Conservation (phyloP, 2,797 vertebrate genomes). For the Pangasius djambal region DNA sequence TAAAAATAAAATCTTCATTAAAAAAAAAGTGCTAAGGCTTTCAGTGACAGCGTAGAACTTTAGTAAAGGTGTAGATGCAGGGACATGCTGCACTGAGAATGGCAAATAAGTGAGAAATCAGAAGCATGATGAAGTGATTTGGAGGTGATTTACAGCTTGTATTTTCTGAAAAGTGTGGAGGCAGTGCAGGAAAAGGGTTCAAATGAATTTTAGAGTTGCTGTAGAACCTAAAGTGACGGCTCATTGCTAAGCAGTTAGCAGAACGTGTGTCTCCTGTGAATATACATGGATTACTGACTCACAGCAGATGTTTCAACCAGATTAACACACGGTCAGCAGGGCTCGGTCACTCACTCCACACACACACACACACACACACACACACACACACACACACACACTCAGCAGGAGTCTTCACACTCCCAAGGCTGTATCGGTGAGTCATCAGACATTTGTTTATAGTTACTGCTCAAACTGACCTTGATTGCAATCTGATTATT, state of each 20-base stretch:
- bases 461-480: conserved; percentile 7
- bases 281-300: conserved; percentile 68
- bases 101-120: background rate
- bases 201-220: background rate
- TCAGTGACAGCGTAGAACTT: background rate
- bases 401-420: conserved; percentile 11
- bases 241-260: background rate
- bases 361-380: conserved; percentile 70
- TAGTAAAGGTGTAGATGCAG: background rate
- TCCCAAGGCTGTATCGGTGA: conserved; percentile 9
- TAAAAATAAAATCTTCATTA: background rate
- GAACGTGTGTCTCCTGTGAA: background rate
- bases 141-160: background rate
- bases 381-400: conserved; percentile 64
- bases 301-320: conserved; percentile 77
- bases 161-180: background rate
- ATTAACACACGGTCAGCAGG: conserved; percentile 71
- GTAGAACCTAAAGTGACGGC: background rate
- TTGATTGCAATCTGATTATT: conserved; percentile 37
- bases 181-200: background rate
- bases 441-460: conserved; percentile 37
- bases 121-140: background rate
- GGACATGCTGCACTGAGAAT: background rate
- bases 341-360: conserved; percentile 63
- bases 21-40: too few species aligned